Conservation (phyloP, 2,888 invertebrate species). For the Melipona bicolor region DNA sequence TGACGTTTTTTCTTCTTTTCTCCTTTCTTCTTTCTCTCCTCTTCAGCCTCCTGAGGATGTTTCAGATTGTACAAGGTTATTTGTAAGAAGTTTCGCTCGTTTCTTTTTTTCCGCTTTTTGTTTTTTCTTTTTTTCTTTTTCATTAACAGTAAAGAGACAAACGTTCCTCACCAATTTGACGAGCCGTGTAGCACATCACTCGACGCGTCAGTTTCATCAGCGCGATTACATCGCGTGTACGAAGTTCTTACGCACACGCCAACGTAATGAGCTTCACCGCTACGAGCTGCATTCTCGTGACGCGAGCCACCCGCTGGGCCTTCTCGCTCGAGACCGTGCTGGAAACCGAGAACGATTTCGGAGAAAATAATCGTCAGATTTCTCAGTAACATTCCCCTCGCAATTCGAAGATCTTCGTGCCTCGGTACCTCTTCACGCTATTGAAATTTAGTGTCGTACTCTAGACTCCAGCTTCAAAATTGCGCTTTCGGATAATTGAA, state of each 20-base stretch:
- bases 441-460: neutral
- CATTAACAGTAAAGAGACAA: neutral
- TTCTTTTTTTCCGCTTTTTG: neutral
- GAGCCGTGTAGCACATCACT: conserved; percentile 10
- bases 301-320: conserved; percentile 68
- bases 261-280: conserved; percentile 75
- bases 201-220: conserved; percentile 54
- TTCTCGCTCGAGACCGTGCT: conserved; percentile 56
- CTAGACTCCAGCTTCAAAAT: neutral
- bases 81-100: neutral
- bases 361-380: conserved; percentile 62
- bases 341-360: conserved; percentile 60
- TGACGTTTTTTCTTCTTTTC: conserved; percentile 33
- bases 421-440: neutral
- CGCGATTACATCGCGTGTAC: conserved; percentile 74
- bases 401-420: conserved; percentile 3
- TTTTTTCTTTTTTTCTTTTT: neutral
- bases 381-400: conserved; percentile 41
- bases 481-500: neutral
- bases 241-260: conserved; percentile 76
- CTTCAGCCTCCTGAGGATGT: neutral
- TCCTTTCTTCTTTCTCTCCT: conserved; percentile 19
- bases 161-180: conserved; percentile 25
- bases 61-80: neutral
- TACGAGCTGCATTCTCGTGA: conserved; percentile 71